Evolutionary conservation across 2,888 invertebrate species (phyloP), one percentile per base, ranked within the genome.

Genomic region (Lasioglossum leucozonium): DNA sequence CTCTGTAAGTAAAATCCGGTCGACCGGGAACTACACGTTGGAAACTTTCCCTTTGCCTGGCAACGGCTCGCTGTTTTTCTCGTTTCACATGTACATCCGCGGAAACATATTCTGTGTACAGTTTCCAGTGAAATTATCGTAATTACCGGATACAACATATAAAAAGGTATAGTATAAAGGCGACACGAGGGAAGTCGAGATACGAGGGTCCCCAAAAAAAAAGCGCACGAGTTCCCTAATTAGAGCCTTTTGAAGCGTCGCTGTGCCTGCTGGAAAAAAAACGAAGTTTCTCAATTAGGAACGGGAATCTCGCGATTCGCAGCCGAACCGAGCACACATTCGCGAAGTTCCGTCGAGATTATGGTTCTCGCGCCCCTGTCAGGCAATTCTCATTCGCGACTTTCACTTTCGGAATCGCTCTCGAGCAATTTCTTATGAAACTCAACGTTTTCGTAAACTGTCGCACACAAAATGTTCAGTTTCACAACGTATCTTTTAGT

Each of bases 221-320:
- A 40, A 40, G 40, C 40, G n/a, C 40, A 40, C 69, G 69, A 69
- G 69, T 40, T 69, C 67, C 47, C 78, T 78, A 83, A 78, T 84
- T 83, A 84, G 74, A 74, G 26, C 62, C 55, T 74, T 76, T 78
- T 71, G 51, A 83, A 62, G 26, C 8, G 47, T 34, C 13, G 72
- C 71, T 44, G 62, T 65, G 22, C 18, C 18, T 26, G 40, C 22
- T 11, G 18, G 40, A 72, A 72, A 75, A 65, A n/a, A n/a, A n/a
- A n/a, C n/a, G 74, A 76, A 55, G 37, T 55, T 65, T 26, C 42
- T 26, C n/a, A 72, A 42, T 73, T 51, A 58, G 34, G 26, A 72
- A 75, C n/a, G 37, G 51, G 42, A 71, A 51, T 83, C 34, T 34
- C 75, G 47, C 47, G 58, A 72, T 55, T 34, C 51, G 30, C 37